Percentiles rank a stretch among this genome's conserved stretches.
Evolutionary conservation across 2,888 invertebrate genomes (phyloP).

Genomic region (Syrista parreyssii): DNA sequence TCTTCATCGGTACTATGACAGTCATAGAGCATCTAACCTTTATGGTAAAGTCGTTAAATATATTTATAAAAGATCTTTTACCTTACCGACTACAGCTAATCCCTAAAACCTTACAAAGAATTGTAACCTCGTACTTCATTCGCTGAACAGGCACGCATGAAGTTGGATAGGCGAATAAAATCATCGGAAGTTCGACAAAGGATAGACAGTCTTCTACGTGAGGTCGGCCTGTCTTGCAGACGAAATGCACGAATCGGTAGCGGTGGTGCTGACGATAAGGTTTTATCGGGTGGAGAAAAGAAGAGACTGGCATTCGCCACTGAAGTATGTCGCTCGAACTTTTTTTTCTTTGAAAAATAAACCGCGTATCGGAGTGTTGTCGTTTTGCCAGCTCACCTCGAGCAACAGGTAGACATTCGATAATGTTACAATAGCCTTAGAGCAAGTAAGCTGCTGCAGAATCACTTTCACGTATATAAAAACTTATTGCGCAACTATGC

Average conservation of each 20-base stretch:
- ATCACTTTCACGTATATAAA: not conserved
- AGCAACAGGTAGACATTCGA: not conserved
- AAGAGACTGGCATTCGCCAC: slow-evolving; percentile 93
- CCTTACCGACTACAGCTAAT: not conserved
- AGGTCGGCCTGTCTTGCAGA: slow-evolving; percentile 78
- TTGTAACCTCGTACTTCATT: not conserved
- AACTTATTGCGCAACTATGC: not conserved
- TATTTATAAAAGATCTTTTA: not conserved
- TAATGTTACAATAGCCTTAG: not conserved
- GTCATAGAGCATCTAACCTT: slow-evolving; percentile 89
- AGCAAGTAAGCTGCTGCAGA: not conserved
- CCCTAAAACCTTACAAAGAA: not conserved
- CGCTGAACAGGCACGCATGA: slow-evolving; percentile 76
- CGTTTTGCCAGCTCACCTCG: not conserved
- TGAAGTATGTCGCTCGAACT: slow-evolving; percentile 72
- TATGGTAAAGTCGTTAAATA: slow-evolving; percentile 72
- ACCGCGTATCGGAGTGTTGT: not conserved
- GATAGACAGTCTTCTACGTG: slow-evolving; percentile 77
- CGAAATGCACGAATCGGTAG: slow-evolving; percentile 84
- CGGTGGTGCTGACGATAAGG: slow-evolving; percentile 75
- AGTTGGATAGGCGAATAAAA: slow-evolving; percentile 78
- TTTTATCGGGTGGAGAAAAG: slow-evolving; percentile 93
- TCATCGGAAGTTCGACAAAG: slow-evolving; percentile 72
- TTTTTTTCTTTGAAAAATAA: not conserved
- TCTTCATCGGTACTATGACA: slow-evolving; percentile 87